A percentile compares a stretch with the other conserved stretches of the same genome.
Evolutionary conservation across 2,797 vertebrate genomes (phyloP).

Genomic region (Manis crassicaudata): DNA sequence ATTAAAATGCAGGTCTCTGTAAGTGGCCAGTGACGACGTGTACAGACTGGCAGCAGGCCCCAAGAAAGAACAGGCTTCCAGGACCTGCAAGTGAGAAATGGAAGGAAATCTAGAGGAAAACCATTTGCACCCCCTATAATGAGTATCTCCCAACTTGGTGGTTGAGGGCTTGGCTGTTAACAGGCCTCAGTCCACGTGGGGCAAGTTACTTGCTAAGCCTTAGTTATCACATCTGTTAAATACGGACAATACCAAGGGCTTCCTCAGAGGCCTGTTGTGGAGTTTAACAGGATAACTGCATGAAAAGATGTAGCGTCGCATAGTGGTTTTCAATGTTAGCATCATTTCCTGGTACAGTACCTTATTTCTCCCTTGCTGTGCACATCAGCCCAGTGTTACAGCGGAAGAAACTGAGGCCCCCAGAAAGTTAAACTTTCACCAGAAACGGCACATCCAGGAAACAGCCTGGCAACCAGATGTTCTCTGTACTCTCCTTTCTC

Average conservation of each 20-base stretch:
- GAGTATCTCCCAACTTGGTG: background rate
- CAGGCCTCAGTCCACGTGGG: background rate
- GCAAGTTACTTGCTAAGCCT: background rate
- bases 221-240: no score
- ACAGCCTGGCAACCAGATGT: background rate
- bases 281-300: no score
- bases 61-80: background rate
- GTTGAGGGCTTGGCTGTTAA: background rate
- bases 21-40: background rate
- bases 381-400: background rate
- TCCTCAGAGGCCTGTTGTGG: background rate
- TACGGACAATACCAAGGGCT: background rate
- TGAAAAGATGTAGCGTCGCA: background rate
- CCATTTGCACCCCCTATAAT: no score
- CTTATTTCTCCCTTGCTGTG: background rate
- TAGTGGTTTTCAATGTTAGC: background rate
- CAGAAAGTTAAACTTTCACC: background rate
- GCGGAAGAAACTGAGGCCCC: background rate
- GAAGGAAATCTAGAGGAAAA: background rate
- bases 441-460: background rate
- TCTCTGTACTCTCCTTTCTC: background rate
- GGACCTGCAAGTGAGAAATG: background rate
- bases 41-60: background rate
- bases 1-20: background rate
- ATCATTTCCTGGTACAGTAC: rapidly evolving